Percentiles rank a stretch among this genome's conserved stretches.
phyloP scores from a whole-genome alignment of 2,888 invertebrate species.

The Spodoptera littoralis region DNA sequence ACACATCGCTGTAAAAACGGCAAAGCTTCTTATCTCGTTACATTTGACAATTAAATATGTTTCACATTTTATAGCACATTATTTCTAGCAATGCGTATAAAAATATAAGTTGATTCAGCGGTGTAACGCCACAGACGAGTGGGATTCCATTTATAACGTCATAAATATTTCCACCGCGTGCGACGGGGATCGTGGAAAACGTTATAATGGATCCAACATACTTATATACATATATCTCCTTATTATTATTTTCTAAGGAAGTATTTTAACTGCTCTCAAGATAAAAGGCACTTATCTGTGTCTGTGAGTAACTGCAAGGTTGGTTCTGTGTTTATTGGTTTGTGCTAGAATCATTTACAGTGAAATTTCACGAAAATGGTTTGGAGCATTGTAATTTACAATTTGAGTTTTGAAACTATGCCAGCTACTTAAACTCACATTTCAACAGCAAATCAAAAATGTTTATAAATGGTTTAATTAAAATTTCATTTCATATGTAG shows the following conservation, averaged over 20 bases:
- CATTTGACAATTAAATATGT: constrained; percentile 18
- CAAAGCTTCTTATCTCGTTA: too few relatives aligned
- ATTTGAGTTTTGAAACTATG: constrained; percentile 18
- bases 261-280: background rate
- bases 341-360: constrained; percentile 35
- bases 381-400: constrained; percentile 35
- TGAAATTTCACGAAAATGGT: constrained; percentile 23
- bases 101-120: constrained; percentile 49
- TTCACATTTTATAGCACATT: constrained; percentile 8
- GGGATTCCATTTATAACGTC: constrained; percentile 40
- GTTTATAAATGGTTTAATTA: background rate
- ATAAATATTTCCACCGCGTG: constrained; percentile 34
- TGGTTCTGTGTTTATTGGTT: constrained; percentile 31
- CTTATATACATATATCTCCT: background rate
- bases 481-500: background rate
- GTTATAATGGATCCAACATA: too few relatives aligned
- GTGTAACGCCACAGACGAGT: constrained; percentile 37
- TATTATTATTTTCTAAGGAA: constrained; percentile 3
- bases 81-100: constrained; percentile 37
- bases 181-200: too few relatives aligned
- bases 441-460: constrained; percentile 2
- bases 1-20: too few relatives aligned
- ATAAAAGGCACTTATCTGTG: constrained; percentile 6
- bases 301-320: background rate
- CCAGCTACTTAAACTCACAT: constrained; percentile 12